Evolutionary conservation across 92 coral and sea anemone genomes (phyloP), one percentile per base, ranked within the genome.

Genomic region (Phymanthus crucifer): DNA sequence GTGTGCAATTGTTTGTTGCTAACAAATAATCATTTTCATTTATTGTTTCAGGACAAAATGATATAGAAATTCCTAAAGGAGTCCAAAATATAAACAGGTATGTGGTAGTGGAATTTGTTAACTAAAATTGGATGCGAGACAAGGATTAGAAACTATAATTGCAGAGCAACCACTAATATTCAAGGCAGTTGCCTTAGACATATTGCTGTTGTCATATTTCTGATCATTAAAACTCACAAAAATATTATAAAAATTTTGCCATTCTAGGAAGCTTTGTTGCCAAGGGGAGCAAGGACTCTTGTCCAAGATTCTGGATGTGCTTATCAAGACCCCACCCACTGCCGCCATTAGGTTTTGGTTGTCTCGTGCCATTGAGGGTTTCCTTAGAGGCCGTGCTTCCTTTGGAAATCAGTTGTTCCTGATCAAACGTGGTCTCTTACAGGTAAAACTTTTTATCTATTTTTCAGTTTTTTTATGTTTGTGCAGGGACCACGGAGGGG

Each of bases 341-440:
- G 93, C 98, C 14, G 87, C 98, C n/a, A 83, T 93, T 23, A 90
- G 97, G 57, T 96, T 96, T 84, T 96, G 99, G 99, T 88, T 96
- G 23, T 96, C 99, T 69, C 86, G 99, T 3, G 99, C 99, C 12
- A 93, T 96, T 35, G 99, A 96, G 67, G 99, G 99, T 40, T 96
- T 96, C 90, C 87, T 96, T 6, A 89, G 99, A 26, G 99, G 99
- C 17, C 85, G 93, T 74, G 96, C 99, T 0, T 96, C 99, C 19
- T 84, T 88, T 68, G 99, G 98, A 18, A 95, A 96, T 37, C 99
- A 96, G 83, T 73, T 96, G 77, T 96, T 96, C 50, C 93, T 96
- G 10, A 93, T 93, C 90, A 96, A 96, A 71, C 85, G 99, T 76
- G 98, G 99, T 36, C 95, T 96, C 19, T 77, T 96, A 45, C 92